Conservation (phyloP, 2,888 invertebrate species). For the Oscheius onirici region DNA sequence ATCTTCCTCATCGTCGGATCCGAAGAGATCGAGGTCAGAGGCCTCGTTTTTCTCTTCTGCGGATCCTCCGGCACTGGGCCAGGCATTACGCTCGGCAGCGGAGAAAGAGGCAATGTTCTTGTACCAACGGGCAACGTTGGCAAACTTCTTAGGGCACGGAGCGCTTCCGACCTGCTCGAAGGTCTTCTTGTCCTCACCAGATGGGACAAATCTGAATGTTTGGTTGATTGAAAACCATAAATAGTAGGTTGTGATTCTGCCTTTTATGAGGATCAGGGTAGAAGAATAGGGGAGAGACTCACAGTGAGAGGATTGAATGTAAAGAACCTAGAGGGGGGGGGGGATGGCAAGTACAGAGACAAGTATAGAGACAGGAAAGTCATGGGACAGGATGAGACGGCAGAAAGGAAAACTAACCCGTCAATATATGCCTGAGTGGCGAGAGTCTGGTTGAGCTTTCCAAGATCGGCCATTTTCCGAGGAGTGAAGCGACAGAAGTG, state of each 20-base stretch:
- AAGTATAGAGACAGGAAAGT: background rate
- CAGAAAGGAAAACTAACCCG: conserved; percentile 44
- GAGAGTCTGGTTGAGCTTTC: conserved; percentile 56
- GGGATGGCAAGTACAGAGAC: too few relatives aligned
- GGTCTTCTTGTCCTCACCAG: conserved; percentile 56
- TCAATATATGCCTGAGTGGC: conserved; percentile 57
- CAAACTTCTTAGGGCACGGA: conserved; percentile 53
- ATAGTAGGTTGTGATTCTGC: too few relatives aligned
- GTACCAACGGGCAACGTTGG: conserved; percentile 68
- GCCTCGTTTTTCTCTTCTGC: conserved; percentile 44
- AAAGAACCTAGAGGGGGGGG: too few relatives aligned
- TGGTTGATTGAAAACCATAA: too few relatives aligned
- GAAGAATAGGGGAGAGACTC: background rate
- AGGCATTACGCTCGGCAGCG: conserved; percentile 54
- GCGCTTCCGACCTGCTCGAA: conserved; percentile 54
- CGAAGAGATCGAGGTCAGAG: conserved; percentile 70
- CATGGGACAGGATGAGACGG: background rate
- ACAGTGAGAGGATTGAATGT: too few relatives aligned
- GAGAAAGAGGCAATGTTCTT: conserved; percentile 64
- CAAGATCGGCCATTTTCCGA: conserved; percentile 46
- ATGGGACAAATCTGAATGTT: conserved; percentile 48
- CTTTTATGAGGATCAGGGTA: background rate
- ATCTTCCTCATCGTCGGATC: conserved; percentile 68
- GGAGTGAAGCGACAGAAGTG: background rate
- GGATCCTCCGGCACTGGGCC: conserved; percentile 56